Conservation (phyloP, 1,140 invertebrate genomes). For the Oryctes rhinoceros region DNA sequence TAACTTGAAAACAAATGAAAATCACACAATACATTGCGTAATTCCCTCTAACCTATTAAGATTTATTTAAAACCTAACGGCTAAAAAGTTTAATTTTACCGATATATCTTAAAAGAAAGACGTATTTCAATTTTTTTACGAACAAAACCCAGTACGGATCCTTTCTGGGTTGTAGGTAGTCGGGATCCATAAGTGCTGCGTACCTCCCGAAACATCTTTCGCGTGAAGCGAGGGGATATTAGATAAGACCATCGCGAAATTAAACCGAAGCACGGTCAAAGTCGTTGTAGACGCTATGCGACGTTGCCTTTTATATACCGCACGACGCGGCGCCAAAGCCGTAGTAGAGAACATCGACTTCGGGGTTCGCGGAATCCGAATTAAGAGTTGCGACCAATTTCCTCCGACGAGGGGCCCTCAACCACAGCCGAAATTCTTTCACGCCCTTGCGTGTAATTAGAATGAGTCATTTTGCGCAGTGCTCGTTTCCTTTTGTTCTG, state of each 20-base stretch:
- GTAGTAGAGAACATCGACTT: conserved; percentile 30
- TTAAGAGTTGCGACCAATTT: conserved; percentile 37
- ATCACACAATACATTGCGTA: too few relatives aligned
- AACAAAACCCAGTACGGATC: not conserved
- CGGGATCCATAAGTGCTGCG: not conserved
- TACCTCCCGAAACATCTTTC: conserved; percentile 16
- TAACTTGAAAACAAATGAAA: too few relatives aligned
- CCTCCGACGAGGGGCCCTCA: conserved; percentile 20
- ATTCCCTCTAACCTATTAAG: too few relatives aligned
- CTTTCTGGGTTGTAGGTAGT: not conserved
- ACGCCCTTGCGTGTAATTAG: conserved; percentile 33
- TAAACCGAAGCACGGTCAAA: conserved; percentile 26
- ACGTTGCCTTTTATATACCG: conserved; percentile 34
- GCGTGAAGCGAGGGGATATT: conserved; percentile 7
- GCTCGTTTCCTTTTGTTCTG: conserved; percentile 18
- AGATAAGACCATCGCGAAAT: conserved; percentile 36
- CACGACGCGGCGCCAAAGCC: conserved; percentile 20
- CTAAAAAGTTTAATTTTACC: too few relatives aligned
- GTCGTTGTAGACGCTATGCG: conserved; percentile 6
- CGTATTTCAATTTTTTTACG: too few relatives aligned
- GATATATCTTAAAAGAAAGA: too few relatives aligned
- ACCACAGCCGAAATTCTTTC: conserved; percentile 34
- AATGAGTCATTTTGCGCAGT: conserved; percentile 30
- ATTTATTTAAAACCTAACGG: too few relatives aligned
- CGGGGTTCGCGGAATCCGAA: conserved; percentile 35